phyloP scores from a whole-genome alignment of 2,888 invertebrate genomes.

The Bursaphelenchus okinawaensis region DNA sequence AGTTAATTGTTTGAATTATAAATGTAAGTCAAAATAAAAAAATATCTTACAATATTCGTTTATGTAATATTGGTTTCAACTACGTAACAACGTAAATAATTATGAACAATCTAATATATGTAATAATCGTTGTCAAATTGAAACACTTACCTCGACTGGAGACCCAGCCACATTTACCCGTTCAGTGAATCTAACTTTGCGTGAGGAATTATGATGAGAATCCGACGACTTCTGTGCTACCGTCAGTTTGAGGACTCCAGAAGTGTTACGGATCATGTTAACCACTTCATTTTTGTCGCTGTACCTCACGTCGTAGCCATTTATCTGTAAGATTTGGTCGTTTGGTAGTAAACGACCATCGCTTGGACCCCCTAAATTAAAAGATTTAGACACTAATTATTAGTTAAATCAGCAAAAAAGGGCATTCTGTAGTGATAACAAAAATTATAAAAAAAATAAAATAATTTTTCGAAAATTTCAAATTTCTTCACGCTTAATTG shows the following conservation, averaged over 20 bases:
- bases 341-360: conserved; percentile 82
- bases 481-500: no score
- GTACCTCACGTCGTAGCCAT: conserved; percentile 79
- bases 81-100: no score
- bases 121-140: no score
- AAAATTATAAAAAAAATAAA: no score
- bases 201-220: conserved; percentile 6
- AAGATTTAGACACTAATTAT: no score
- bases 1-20: neutral
- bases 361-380: conserved; percentile 75
- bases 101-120: no score
- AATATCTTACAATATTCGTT: no score
- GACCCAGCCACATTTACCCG: conserved; percentile 35
- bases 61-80: no score
- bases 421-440: no score
- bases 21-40: neutral
- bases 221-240: conserved; percentile 31
- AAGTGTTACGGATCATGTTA: conserved; percentile 32
- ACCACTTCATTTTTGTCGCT: conserved; percentile 67
- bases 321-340: conserved; percentile 82
- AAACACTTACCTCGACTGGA: conserved; percentile 5
- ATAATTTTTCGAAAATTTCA: no score
- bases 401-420: no score
- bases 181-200: conserved; percentile 49
- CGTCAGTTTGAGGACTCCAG: conserved; percentile 31